A percentile compares a stretch with the other conserved stretches of the same genome.
Evolutionary conservation across 2,888 invertebrate species (phyloP).

Genomic region (Caenorhabditis wallacei): DNA sequence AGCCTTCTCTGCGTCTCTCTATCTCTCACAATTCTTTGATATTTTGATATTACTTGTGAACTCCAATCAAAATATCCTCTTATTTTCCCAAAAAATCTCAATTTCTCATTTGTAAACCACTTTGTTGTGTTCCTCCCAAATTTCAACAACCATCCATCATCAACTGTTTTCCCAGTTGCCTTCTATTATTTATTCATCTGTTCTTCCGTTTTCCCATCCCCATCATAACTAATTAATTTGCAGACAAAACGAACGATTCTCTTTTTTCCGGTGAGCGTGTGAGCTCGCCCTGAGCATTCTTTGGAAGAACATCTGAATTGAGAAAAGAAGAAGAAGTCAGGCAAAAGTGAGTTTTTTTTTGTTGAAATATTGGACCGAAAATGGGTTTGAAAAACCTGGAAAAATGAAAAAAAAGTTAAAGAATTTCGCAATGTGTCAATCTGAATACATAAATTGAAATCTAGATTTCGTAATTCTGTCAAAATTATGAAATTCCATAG

Average conservation of each 20-base stretch:
- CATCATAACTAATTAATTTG: conserved; percentile 8
- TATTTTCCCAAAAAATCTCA: not conserved
- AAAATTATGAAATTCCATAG: too few relatives aligned
- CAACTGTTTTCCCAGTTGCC: conserved; percentile 19
- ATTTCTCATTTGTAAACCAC: not conserved
- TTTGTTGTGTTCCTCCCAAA: too few relatives aligned
- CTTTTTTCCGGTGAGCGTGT: conserved; percentile 33
- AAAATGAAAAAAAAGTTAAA: not conserved
- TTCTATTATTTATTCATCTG: conserved; percentile 3
- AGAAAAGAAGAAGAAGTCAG: not conserved
- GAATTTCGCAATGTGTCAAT: not conserved
- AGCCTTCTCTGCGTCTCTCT: too few relatives aligned
- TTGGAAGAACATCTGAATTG: conserved; percentile 16
- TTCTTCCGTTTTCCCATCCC: not conserved
- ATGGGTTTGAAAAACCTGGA: not conserved
- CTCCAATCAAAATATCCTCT: too few relatives aligned
- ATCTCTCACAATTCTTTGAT: too few relatives aligned
- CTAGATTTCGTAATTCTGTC: not conserved
- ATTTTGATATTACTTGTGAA: too few relatives aligned
- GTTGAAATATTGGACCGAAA: not conserved
- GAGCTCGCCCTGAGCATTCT: conserved; percentile 39
- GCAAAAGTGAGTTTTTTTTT: not conserved
- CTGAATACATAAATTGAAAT: too few relatives aligned
- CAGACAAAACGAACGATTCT: conserved; percentile 48
- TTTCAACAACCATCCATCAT: not conserved